Conservation (phyloP, 2,113 vertebrate species). For the sheep (Ovis aries) region ARS-UI_Ramb_v3.0 NC_056074.1:3652501-3653000, state of each 20-base stretch:
- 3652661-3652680: background rate
- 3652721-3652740: background rate
- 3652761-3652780: background rate
- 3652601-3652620: background rate
- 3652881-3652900: background rate
- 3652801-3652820: background rate
- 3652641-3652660: background rate
- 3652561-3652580: background rate
- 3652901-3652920: background rate
- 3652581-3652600: background rate
- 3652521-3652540: background rate
- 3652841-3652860: background rate
- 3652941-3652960: background rate
- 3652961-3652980: background rate
- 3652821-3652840: background rate
- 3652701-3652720: background rate
- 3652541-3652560: background rate
- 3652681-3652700: background rate
- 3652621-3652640: background rate
- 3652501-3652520: background rate
- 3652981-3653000: background rate
- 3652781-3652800: background rate
- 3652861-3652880: background rate
- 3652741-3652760: background rate
- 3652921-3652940: background rate